phyloP scores from a whole-genome alignment of 2,113 vertebrate species.

The Anseranas semipalmata region DNA sequence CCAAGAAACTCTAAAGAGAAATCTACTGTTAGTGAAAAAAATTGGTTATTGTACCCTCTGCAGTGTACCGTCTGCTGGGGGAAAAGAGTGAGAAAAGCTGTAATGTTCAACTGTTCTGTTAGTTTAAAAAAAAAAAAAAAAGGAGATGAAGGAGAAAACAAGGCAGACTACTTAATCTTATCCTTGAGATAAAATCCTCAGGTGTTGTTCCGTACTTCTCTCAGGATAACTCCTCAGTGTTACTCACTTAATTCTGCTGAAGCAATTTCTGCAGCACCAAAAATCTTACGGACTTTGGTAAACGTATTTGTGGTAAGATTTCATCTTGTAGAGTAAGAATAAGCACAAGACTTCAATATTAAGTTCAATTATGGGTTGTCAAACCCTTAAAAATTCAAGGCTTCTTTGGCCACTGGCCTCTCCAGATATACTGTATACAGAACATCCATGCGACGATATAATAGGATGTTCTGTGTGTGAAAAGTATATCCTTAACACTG shows the following conservation, averaged over 20 bases:
- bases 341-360: neutral
- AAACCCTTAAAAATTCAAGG: neutral
- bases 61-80: neutral
- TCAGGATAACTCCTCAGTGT: neutral
- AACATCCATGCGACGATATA: accelerated
- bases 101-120: neutral
- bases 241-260: neutral
- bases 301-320: neutral
- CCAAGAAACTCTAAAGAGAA: neutral
- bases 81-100: neutral
- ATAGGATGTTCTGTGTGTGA: neutral
- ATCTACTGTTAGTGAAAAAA: neutral
- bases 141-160: neutral
- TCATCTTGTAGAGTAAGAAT: neutral
- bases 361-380: neutral
- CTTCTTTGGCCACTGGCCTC: neutral
- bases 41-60: neutral
- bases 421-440: neutral
- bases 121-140: neutral
- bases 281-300: neutral
- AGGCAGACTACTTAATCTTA: neutral
- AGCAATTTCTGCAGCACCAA: neutral
- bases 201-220: neutral
- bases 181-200: neutral
- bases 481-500: neutral